These are phyloP conservation scores for Tribolium madens DNA, from an alignment of 1,140 invertebrate genomes.

Conservation along the genomic window DNA sequence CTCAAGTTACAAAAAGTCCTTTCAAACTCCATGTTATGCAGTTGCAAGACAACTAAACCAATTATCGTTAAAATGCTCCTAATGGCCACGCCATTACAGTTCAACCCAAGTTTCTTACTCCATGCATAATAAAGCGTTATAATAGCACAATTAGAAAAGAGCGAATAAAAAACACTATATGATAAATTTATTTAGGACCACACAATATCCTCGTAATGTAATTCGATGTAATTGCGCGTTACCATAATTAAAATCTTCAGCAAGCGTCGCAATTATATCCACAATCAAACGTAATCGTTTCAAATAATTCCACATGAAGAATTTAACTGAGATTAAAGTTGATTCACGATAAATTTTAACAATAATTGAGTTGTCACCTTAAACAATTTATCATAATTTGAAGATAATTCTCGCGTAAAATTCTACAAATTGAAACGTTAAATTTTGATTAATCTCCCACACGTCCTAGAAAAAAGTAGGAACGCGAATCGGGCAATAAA, in stretches of 20 bases:
- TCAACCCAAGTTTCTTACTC: constrained; percentile 7
- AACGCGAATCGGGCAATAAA: neutral
- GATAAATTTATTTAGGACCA: neutral
- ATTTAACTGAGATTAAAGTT: constrained; percentile 14
- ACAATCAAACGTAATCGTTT: constrained; percentile 16
- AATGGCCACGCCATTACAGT: constrained; percentile 7
- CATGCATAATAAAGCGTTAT: constrained; percentile 9
- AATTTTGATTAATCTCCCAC: constrained; percentile 15
- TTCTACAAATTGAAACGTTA: constrained; percentile 5
- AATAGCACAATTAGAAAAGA: neutral
- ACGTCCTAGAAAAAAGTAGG: constrained; percentile 4
- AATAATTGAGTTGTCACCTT: constrained; percentile 31
- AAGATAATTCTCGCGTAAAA: constrained; percentile 8
- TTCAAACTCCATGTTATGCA: neutral
- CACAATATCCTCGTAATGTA: neutral
- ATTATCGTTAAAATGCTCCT: constrained; percentile 11
- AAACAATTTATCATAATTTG: constrained; percentile 17
- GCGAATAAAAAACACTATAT: neutral
- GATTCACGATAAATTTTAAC: constrained; percentile 11
- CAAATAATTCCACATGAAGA: neutral
- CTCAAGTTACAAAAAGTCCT: neutral
- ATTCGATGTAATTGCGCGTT: neutral
- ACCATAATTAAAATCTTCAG: constrained; percentile 9
- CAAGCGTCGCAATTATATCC: neutral
- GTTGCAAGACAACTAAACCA: constrained; percentile 11